Percentiles rank a stretch among this genome's conserved stretches.
Evolutionary conservation across 2,113 vertebrate genomes (phyloP).

Genomic region (Tricholaema leucomelas): DNA sequence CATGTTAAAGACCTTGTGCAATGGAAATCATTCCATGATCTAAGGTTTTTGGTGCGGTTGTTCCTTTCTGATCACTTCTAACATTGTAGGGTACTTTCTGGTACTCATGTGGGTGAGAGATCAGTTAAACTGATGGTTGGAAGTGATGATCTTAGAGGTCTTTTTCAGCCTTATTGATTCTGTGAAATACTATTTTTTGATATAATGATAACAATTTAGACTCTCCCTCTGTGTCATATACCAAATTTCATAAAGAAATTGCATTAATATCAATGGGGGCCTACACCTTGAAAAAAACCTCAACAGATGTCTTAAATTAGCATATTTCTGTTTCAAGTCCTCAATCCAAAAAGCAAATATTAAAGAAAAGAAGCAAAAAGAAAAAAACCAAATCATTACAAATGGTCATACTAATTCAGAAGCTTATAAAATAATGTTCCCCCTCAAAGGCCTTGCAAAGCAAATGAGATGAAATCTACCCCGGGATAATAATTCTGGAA

Average conservation of each 20-base stretch:
- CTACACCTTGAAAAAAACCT: conserved; percentile 53
- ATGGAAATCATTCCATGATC: not conserved
- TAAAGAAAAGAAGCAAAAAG: conserved; percentile 34
- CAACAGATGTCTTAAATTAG: conserved; percentile 70
- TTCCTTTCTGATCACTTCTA: not conserved
- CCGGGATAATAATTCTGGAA: conserved; percentile 57
- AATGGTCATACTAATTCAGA: conserved; percentile 62
- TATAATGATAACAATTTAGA: conserved; percentile 4
- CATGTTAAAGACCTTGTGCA: not conserved
- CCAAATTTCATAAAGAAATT: not conserved
- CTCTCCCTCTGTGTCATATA: not conserved
- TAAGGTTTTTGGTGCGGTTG: not conserved
- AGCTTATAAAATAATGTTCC: conserved; percentile 55
- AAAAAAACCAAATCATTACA: conserved; percentile 42
- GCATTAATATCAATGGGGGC: conserved; percentile 5
- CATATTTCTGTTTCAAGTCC: conserved; percentile 62
- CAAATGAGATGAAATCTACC: conserved; percentile 65
- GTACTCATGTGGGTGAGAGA: not conserved
- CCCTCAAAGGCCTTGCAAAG: conserved; percentile 58
- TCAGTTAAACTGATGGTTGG: not conserved
- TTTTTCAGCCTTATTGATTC: no score
- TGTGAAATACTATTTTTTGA: not conserved
- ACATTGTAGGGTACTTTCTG: not conserved
- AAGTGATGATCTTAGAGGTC: no score
- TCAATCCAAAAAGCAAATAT: conserved; percentile 61